phyloP scores from a whole-genome alignment of 2,797 vertebrate species.

The Varecia variegata region DNA sequence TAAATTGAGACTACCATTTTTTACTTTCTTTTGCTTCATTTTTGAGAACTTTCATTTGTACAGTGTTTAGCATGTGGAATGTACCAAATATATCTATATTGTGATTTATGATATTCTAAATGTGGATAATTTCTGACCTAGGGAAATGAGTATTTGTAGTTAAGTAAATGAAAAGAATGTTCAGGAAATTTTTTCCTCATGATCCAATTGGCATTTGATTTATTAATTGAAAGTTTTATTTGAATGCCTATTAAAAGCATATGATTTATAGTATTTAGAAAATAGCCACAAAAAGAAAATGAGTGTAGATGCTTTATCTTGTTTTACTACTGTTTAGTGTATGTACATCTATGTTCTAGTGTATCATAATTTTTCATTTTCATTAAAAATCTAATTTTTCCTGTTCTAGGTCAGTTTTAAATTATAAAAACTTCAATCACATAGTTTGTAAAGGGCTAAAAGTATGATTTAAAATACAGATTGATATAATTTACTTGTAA shows the following conservation, averaged over 20 bases:
- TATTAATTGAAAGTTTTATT: constrained; percentile 36
- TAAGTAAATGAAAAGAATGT: constrained; percentile 47
- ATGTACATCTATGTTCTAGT: constrained; percentile 20
- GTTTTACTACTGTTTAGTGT: not conserved
- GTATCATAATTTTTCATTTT: constrained; percentile 35
- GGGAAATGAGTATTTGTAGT: constrained; percentile 33
- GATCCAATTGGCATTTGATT: constrained; percentile 26
- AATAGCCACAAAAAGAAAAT: constrained; percentile 11
- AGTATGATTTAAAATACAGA: constrained; percentile 19
- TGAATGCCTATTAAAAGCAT: constrained; percentile 35
- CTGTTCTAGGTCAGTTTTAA: constrained; percentile 49
- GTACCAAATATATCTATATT: not conserved
- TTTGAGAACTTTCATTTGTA: not conserved
- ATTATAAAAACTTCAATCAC: constrained; percentile 28
- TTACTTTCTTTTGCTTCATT: not conserved
- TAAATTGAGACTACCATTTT: not conserved
- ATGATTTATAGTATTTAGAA: constrained; percentile 6
- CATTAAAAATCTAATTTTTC: not conserved
- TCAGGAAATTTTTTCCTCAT: not conserved
- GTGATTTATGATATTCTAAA: constrained; percentile 10
- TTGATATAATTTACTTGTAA: constrained; percentile 65
- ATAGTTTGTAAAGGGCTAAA: constrained; percentile 79
- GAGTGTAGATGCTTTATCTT: not conserved
- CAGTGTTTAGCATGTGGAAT: not conserved
- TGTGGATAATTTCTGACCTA: constrained; percentile 1